Evolutionary conservation across 2,888 invertebrate species (phyloP).

Genomic region (Anoplius nigerrimus): DNA sequence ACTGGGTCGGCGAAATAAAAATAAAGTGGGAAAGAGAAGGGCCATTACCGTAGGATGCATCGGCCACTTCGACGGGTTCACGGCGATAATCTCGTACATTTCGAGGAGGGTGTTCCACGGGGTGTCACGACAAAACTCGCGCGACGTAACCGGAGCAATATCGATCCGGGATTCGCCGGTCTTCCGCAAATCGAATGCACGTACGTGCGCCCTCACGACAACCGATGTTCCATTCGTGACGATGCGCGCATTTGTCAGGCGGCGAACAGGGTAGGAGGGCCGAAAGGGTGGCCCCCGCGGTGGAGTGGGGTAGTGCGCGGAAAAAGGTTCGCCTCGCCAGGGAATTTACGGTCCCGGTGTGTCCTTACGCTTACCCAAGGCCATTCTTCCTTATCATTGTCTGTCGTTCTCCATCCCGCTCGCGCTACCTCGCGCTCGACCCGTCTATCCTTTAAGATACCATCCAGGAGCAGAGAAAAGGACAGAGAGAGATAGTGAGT

Average conservation of each 20-base stretch:
- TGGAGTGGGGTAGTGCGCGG: not conserved
- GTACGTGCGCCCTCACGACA: slow-evolving; percentile 9
- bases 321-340: slow-evolving; percentile 20
- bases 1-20: too few species aligned
- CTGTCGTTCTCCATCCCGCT: not conserved
- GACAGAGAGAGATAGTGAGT: too few species aligned
- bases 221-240: slow-evolving; percentile 26
- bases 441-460: too few species aligned
- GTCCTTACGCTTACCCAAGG: slow-evolving; percentile 49
- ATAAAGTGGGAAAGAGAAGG: too few species aligned
- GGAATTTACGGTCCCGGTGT: slow-evolving; percentile 49
- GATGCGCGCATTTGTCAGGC: slow-evolving; percentile 40
- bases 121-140: too few species aligned
- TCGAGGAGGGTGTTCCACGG: too few species aligned
- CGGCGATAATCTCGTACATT: too few species aligned
- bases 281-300: not conserved
- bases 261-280: too few species aligned
- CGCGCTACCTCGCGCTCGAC: not conserved
- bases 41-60: too few species aligned
- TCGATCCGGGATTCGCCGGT: slow-evolving; percentile 6
- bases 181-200: slow-evolving; percentile 18
- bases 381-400: slow-evolving; percentile 56
- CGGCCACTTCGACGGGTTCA: too few species aligned
- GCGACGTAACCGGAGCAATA: not conserved
- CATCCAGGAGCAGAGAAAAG: too few species aligned